phyloP scores from a whole-genome alignment of 2,888 invertebrate species.

The Chrysolina haemoptera region DNA sequence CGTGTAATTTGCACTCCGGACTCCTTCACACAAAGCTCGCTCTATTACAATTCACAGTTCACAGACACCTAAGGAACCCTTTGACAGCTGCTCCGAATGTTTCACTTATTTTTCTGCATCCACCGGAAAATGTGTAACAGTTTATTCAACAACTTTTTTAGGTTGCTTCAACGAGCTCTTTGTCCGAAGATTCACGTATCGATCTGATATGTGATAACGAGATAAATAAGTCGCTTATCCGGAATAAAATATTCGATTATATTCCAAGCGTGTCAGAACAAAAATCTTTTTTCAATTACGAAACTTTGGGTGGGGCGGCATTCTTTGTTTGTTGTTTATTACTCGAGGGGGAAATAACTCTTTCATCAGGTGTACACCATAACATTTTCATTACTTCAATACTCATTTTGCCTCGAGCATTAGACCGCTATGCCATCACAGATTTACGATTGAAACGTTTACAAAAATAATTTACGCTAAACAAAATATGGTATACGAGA shows the following conservation, averaged over 20 bases:
- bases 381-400: too few species aligned
- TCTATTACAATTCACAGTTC: slow-evolving; percentile 15
- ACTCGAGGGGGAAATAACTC: too few species aligned
- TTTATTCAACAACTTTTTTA: slow-evolving; percentile 15
- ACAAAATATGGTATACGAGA: too few species aligned
- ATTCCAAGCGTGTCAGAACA: too few species aligned
- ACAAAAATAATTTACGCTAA: too few species aligned
- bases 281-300: too few species aligned
- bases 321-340: too few species aligned
- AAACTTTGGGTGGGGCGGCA: too few species aligned
- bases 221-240: not conserved
- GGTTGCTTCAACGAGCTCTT: not conserved
- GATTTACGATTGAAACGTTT: too few species aligned
- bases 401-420: too few species aligned
- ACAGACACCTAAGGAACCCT: slow-evolving; percentile 13
- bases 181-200: not conserved
- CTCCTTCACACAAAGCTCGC: slow-evolving; percentile 7
- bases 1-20: slow-evolving; percentile 2
- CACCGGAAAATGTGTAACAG: slow-evolving; percentile 14
- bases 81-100: slow-evolving; percentile 20
- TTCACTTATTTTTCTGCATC: slow-evolving; percentile 20
- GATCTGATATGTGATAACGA: not conserved
- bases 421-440: too few species aligned
- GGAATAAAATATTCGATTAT: not conserved
- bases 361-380: too few species aligned